Percentiles rank a stretch among this genome's conserved stretches.
These are phyloP conservation scores for Mactromeris polynyma DNA, from an alignment of 2,888 invertebrate genomes.

Conservation along the genomic window DNA sequence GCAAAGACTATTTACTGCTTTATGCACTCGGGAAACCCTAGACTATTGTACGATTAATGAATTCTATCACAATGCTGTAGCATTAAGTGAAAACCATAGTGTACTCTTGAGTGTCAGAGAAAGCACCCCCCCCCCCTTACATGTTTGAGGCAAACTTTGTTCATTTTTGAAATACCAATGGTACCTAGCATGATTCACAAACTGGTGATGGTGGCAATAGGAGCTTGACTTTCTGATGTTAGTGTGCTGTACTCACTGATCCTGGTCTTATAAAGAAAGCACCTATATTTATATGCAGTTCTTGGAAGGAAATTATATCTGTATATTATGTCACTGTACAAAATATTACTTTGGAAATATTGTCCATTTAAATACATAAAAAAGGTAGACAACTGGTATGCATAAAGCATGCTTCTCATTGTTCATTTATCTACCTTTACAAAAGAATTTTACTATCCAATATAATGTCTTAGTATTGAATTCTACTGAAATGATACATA, in stretches of 20 bases:
- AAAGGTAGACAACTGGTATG: slow-evolving; percentile 1
- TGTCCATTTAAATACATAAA: neutral
- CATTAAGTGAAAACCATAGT: no score
- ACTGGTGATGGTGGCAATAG: neutral
- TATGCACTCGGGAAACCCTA: no score
- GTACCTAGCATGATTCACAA: neutral
- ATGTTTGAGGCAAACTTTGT: no score
- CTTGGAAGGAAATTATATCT: neutral
- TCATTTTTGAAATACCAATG: no score
- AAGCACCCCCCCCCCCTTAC: no score
- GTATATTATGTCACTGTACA: neutral
- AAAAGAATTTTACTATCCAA: neutral
- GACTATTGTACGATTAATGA: no score
- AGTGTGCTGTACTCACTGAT: neutral
- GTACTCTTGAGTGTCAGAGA: no score
- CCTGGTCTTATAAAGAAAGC: neutral
- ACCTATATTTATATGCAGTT: no score
- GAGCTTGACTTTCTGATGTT: neutral
- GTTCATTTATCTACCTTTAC: neutral
- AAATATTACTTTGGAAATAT: neutral
- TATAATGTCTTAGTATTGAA: no score
- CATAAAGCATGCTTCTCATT: neutral
- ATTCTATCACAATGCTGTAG: no score
- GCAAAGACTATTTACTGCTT: no score
- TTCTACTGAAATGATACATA: no score